Evolutionary conservation across 2,888 invertebrate genomes (phyloP).

Genomic region (Malthinus flaveolus): DNA sequence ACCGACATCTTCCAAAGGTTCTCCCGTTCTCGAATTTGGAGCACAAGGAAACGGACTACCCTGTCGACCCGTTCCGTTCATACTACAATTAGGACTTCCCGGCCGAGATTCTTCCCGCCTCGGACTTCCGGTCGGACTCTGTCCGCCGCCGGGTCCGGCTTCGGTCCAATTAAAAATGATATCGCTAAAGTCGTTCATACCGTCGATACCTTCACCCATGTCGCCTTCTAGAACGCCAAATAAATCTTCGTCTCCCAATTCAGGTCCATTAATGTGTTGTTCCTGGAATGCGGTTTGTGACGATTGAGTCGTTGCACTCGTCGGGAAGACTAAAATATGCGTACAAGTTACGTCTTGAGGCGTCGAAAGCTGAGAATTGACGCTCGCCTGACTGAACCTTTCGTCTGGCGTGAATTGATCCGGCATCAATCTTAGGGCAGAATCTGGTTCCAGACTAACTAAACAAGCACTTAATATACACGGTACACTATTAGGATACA

Average conservation of each 20-base stretch:
- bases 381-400: conserved; percentile 79
- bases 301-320: conserved; percentile 90
- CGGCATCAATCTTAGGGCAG: conserved; percentile 85
- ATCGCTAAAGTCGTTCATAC: conserved; percentile 75
- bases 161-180: conserved; percentile 73
- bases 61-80: conserved; percentile 47
- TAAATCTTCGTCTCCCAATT: conserved; percentile 68
- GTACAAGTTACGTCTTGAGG: conserved; percentile 96
- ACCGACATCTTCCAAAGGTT: conserved; percentile 57
- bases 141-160: conserved; percentile 58
- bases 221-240: conserved; percentile 65
- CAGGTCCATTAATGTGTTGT: conserved; percentile 67
- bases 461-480: conserved; percentile 97
- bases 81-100: conserved; percentile 60
- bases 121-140: conserved; percentile 63
- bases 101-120: conserved; percentile 56
- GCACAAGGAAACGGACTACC: conserved; percentile 58
- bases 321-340: conserved; percentile 98
- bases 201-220: conserved; percentile 68
- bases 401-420: conserved; percentile 97
- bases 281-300: conserved; percentile 73
- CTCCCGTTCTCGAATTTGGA: conserved; percentile 49
- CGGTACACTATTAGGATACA: conserved; percentile 82
- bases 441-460: conserved; percentile 80
- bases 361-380: conserved; percentile 89